These are phyloP conservation scores for Monomorium pharaonis DNA, from an alignment of 1,140 invertebrate species.

Conservation along the genomic window DNA sequence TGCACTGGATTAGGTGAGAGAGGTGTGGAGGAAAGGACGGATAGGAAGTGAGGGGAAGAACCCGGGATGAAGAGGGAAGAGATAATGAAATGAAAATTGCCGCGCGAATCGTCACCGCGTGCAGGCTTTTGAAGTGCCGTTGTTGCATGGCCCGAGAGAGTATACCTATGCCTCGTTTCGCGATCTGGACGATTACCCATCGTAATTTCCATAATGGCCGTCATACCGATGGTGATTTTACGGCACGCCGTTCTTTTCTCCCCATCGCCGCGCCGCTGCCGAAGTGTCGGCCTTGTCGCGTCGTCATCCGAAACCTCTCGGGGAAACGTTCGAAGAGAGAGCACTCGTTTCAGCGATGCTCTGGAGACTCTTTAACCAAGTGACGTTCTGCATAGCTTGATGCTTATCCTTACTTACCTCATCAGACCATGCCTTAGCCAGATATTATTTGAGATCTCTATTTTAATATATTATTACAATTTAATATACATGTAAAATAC, in stretches of 20 bases:
- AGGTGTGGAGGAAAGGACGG: not conserved
- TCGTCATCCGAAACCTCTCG: slow-evolving; percentile 17
- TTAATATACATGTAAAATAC: not conserved
- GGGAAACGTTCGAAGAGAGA: not conserved
- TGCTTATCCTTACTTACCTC: not conserved
- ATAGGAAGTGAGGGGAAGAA: not conserved
- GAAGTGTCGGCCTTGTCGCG: not conserved
- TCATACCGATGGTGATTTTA: slow-evolving; percentile 32
- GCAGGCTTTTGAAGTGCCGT: not conserved
- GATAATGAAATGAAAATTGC: slow-evolving; percentile 46
- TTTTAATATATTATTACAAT: not conserved
- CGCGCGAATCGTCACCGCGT: slow-evolving; percentile 5
- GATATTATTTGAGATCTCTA: not conserved
- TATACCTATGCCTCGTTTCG: not conserved
- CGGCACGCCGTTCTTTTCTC: not conserved
- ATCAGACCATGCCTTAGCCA: not conserved
- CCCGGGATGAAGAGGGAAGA: not conserved
- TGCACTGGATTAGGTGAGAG: not conserved
- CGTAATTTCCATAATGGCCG: slow-evolving; percentile 29
- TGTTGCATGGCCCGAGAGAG: not conserved
- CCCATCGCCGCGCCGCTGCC: not conserved
- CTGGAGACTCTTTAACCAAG: not conserved
- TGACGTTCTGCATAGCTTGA: not conserved
- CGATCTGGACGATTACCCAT: slow-evolving; percentile 30
- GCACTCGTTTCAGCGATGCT: not conserved